Evolutionary conservation across 2,113 vertebrate species (phyloP).

Genomic region (Ophthalmotilapia sp.): DNA sequence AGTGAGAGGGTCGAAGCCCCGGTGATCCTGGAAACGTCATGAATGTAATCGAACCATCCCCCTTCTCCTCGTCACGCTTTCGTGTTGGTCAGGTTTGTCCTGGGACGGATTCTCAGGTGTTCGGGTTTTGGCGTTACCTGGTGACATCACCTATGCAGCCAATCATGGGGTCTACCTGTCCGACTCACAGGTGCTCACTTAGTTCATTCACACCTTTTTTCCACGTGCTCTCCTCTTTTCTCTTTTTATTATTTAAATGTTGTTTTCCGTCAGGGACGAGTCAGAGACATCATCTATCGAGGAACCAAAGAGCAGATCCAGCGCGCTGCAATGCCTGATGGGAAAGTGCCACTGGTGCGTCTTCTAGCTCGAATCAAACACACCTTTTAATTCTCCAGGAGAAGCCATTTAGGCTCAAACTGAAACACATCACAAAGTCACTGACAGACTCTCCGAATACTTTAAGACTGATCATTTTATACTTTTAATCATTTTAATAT

Average conservation of each 20-base stretch:
- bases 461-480: not conserved
- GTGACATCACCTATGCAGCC: slow-evolving; percentile 75
- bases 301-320: slow-evolving; percentile 74
- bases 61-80: not conserved
- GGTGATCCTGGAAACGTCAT: fast-evolving
- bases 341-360: slow-evolving; percentile 84
- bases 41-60: not conserved
- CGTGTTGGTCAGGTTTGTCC: slow-evolving; percentile 67
- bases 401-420: not conserved
- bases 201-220: not conserved
- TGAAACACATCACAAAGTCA: not conserved
- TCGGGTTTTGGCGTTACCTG: slow-evolving; percentile 80
- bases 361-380: not conserved
- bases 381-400: not conserved
- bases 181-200: slow-evolving; percentile 64
- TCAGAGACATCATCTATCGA: slow-evolving; percentile 83
- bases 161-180: slow-evolving; percentile 85
- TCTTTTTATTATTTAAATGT: not conserved
- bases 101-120: slow-evolving; percentile 84
- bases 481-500: not conserved
- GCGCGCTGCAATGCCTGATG: slow-evolving; percentile 68
- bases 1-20: not conserved
- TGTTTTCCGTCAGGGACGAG: slow-evolving; percentile 64
- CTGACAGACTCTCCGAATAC: not conserved
- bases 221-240: fast-evolving